Evolutionary conservation across 2,797 vertebrate genomes (phyloP).

Genomic region (Muscicapa striata): DNA sequence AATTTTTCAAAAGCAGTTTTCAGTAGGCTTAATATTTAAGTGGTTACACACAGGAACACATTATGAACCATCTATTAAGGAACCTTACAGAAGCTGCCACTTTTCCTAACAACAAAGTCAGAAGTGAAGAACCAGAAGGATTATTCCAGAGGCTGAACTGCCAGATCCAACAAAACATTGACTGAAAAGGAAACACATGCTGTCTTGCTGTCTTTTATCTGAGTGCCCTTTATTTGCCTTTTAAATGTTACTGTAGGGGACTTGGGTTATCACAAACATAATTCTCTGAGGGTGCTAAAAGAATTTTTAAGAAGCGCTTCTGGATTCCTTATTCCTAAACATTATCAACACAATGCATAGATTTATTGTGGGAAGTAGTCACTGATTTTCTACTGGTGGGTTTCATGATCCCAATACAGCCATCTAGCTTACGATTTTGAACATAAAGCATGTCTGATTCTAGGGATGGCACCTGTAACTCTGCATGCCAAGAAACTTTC

Average conservation of each 20-base stretch:
- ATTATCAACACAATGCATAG: background rate
- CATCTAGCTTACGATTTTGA: background rate
- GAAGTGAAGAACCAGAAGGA: conserved; percentile 11
- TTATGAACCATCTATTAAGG: background rate
- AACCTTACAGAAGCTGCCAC: background rate
- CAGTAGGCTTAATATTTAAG: background rate
- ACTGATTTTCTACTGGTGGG: background rate
- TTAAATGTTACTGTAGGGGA: background rate
- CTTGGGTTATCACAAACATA: background rate
- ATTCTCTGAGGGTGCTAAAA: background rate
- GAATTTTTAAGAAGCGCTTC: background rate
- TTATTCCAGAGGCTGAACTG: conserved; percentile 29
- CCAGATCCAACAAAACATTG: conserved; percentile 9
- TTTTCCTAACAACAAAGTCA: background rate
- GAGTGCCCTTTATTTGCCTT: conserved; percentile 14
- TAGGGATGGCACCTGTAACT: background rate
- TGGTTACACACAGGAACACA: background rate
- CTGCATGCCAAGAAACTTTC: background rate
- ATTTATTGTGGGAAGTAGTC: background rate
- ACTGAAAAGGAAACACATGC: conserved; percentile 27
- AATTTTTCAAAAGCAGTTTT: background rate
- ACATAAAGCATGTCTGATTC: background rate
- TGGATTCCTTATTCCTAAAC: background rate
- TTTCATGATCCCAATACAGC: background rate
- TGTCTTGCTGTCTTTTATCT: conserved; percentile 1